These are phyloP conservation scores for Pipistrellus pipistrellus DNA, from an alignment of 2,797 vertebrate genomes.

Conservation along the genomic window DNA sequence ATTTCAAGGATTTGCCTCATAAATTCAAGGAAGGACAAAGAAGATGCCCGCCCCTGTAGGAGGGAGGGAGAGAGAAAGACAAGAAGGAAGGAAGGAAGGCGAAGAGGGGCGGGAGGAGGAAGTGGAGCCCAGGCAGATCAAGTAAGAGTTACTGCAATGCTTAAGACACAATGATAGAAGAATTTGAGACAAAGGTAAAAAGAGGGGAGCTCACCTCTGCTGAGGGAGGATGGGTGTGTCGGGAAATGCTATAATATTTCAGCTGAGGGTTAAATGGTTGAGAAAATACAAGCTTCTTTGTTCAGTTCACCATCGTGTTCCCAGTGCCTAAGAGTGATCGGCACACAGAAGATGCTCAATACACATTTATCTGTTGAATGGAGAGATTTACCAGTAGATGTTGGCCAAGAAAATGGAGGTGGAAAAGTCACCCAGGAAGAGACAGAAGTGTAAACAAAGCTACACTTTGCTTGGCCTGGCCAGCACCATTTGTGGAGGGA, in stretches of 20 bases:
- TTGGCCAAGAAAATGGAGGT: background rate
- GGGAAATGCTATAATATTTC: background rate
- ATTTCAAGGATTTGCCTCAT: constrained; percentile 73
- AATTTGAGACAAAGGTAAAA: background rate
- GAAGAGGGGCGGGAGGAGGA: no score
- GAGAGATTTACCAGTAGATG: background rate
- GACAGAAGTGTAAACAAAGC: background rate
- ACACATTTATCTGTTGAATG: background rate
- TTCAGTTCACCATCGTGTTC: background rate
- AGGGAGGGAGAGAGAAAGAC: background rate
- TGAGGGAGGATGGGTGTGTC: background rate
- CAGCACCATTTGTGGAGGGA: background rate
- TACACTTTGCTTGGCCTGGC: no score
- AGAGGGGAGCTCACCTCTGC: background rate
- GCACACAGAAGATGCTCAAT: background rate
- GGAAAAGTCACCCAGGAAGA: constrained; percentile 19
- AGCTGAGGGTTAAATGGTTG: background rate
- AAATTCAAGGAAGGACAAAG: constrained; percentile 73
- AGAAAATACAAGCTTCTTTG: constrained; percentile 2
- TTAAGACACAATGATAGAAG: background rate
- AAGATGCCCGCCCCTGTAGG: constrained; percentile 63
- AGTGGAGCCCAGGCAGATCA: background rate
- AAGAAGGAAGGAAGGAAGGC: background rate
- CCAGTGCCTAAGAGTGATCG: background rate
- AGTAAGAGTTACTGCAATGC: background rate